These are phyloP conservation scores for Melangyna quadrimaculata DNA, from an alignment of 2,888 invertebrate genomes.

Conservation along the genomic window DNA sequence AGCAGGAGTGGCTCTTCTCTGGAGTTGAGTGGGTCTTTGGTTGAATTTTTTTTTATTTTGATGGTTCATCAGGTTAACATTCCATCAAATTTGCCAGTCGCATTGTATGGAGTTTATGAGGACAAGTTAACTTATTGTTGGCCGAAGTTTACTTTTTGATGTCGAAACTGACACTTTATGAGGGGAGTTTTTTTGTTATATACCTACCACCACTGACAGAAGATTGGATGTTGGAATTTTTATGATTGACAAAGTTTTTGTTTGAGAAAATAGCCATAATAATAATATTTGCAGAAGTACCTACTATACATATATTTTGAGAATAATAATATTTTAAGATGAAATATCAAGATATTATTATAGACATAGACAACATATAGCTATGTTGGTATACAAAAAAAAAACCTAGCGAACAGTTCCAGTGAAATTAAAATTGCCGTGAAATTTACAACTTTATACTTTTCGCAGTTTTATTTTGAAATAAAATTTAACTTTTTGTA, in stretches of 20 bases:
- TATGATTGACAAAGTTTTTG: background rate
- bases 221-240: background rate
- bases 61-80: constrained; percentile 67
- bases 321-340: background rate
- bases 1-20: constrained; percentile 13
- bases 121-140: constrained; percentile 63
- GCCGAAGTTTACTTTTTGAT: constrained; percentile 57
- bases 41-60: background rate
- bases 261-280: background rate
- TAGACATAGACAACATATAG: background rate
- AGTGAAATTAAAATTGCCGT: background rate
- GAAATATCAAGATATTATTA: background rate
- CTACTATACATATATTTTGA: too few species aligned
- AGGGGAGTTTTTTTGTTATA: background rate
- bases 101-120: constrained; percentile 61
- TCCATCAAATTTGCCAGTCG: constrained; percentile 61
- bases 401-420: background rate
- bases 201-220: background rate
- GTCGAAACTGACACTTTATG: constrained; percentile 55
- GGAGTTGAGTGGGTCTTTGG: background rate
- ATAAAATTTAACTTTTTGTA: too few species aligned
- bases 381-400: background rate
- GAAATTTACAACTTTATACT: background rate
- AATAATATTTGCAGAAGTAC: constrained; percentile 4
- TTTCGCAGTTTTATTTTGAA: too few species aligned